A percentile compares a stretch with the other conserved stretches of the same genome.
Evolutionary conservation across 2,888 invertebrate genomes (phyloP).

Genomic region (Frankliniella intonsa): DNA sequence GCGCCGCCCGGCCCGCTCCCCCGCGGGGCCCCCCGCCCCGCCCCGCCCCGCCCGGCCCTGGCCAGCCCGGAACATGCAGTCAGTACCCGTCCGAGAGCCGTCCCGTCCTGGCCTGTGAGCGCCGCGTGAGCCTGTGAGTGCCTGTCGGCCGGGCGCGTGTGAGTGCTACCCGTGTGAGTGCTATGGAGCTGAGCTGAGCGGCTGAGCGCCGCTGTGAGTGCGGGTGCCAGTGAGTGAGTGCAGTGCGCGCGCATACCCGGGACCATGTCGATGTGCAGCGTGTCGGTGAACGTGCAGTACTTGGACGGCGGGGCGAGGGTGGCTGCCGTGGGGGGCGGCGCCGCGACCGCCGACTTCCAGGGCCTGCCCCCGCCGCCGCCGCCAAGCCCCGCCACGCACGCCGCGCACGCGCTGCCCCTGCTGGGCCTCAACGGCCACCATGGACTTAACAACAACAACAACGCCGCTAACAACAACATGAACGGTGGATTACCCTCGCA

Average conservation of each 20-base stretch:
- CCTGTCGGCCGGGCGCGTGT: not conserved
- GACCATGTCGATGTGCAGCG: conserved; percentile 21
- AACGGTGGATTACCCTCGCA: conserved; percentile 6
- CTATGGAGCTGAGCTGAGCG: conserved; percentile 21
- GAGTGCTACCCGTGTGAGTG: not conserved
- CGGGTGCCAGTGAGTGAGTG: not conserved
- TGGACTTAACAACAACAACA: conserved; percentile 23
- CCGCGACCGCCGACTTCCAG: conserved; percentile 26
- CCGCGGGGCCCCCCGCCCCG: conserved; percentile 59
- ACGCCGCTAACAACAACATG: not conserved
- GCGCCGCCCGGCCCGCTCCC: conserved; percentile 57
- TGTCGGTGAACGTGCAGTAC: conserved; percentile 15
- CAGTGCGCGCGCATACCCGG: not conserved
- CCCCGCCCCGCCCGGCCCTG: conserved; percentile 49
- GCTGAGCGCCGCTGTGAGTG: not conserved
- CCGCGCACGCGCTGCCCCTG: conserved; percentile 58
- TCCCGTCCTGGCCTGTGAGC: not conserved
- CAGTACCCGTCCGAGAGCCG: not conserved
- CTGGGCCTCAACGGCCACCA: conserved; percentile 58
- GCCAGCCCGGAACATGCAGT: conserved; percentile 33
- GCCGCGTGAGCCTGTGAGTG: not conserved
- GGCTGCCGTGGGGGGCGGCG: conserved; percentile 27
- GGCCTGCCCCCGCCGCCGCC: conserved; percentile 35
- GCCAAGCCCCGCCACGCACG: conserved; percentile 55
- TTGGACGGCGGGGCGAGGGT: conserved; percentile 28